Base-by-base conservation (phyloP, 92 coral and sea anemone species). In the Chrysogorgia sp. region DNA sequence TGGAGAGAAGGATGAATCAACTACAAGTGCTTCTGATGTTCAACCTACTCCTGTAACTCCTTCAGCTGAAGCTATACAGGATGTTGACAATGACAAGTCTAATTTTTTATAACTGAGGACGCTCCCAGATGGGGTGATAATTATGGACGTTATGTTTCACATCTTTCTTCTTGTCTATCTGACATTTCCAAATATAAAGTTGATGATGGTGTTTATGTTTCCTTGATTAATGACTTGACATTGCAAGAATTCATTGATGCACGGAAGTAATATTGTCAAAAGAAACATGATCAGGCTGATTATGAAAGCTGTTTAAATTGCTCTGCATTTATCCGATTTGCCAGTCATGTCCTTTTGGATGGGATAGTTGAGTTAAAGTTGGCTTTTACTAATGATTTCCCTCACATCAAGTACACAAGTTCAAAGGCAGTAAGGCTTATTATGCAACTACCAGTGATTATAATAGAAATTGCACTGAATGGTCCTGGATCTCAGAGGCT, bases 401-500 rank as follows among this genome's bases (percentile, higher is more conserved):
- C 40, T 13, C 7, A 6, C 6, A 10, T 33, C 5, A 17, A 8
- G 31, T 71, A 71, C 29, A 8, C 41, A 30, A 6, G 20, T 17
- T 34, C 17, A 0, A 71, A 71, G 20, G 63, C 77, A 12, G 63
- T 71, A 17, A 49, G 77, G 25, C 63, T 22, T 15, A 7, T 71
- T 20, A 71, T 71, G 77, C 77, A 71, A 48, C 34, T 71, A 20
- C 77, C 77, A 35, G 63, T 71, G 0, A 40, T 48, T 5, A 52
- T 71, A 9, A 9, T 71, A 24, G 40, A 48, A 49, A 26, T 71
- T 23, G 34, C 14, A 28, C 2, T 71, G n/a, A 24, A 71, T 9
- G 77, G 77, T 19, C 30, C 60, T 10, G 77, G 63, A 22, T 23
- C 58, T n/a, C 77, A 71, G 60, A 71, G 58, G 33, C 63, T 71